Evolutionary conservation across 1,140 invertebrate genomes (phyloP).

Genomic region (Drosophila takahashii): DNA sequence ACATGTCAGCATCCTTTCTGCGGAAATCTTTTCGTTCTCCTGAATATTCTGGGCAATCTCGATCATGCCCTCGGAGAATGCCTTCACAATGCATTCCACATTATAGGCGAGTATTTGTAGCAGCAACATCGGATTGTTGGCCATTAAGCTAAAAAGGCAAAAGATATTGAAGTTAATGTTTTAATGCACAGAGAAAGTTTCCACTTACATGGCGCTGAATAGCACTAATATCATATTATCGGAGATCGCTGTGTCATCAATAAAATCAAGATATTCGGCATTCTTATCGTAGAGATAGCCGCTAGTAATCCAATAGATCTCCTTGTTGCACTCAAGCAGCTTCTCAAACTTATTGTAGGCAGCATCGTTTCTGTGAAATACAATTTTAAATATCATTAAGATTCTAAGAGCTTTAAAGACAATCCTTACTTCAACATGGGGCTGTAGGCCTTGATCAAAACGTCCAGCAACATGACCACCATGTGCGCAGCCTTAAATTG

Average conservation of each 20-base stretch:
- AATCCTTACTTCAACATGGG: slow-evolving; percentile 77
- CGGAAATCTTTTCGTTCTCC: slow-evolving; percentile 74
- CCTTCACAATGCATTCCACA: slow-evolving; percentile 81
- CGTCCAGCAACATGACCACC: slow-evolving; percentile 81
- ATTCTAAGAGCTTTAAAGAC: too few species aligned
- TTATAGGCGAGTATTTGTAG: slow-evolving; percentile 84
- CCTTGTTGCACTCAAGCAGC: slow-evolving; percentile 79
- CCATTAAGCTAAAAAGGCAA: slow-evolving; percentile 65
- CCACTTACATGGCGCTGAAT: slow-evolving; percentile 80
- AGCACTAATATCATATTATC: slow-evolving; percentile 84
- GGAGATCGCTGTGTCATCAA: slow-evolving; percentile 81
- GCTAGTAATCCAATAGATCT: slow-evolving; percentile 83
- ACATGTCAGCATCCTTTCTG: slow-evolving; percentile 82
- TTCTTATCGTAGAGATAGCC: slow-evolving; percentile 81
- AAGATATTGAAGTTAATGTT: neutral
- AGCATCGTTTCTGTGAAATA: slow-evolving; percentile 69
- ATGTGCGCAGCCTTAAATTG: slow-evolving; percentile 83
- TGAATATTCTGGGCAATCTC: slow-evolving; percentile 79
- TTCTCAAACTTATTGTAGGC: slow-evolving; percentile 84
- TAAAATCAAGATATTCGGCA: slow-evolving; percentile 83
- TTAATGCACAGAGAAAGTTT: neutral
- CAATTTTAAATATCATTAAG: neutral
- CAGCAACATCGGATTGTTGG: slow-evolving; percentile 81
- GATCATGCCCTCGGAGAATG: slow-evolving; percentile 81
- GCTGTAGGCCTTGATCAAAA: slow-evolving; percentile 80